Evolutionary conservation across 2,888 invertebrate species (phyloP), one percentile per base, ranked within the genome.

Genomic region (Trachelus stipa): DNA sequence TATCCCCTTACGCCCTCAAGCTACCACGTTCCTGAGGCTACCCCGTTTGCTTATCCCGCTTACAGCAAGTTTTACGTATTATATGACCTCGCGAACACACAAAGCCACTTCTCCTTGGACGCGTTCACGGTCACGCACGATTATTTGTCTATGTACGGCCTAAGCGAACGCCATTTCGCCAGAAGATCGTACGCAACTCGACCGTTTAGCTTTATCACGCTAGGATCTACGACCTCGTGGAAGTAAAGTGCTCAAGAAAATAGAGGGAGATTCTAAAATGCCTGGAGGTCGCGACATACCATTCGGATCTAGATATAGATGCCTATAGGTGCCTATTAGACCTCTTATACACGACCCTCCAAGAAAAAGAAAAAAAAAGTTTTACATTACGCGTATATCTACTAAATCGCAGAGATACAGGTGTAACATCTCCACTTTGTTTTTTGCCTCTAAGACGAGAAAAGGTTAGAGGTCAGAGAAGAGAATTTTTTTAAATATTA

Each of bases 71-170:
- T 56, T 23, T 9, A 76, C 73, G 73, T 81, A 80, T 81, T 82
- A 82, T 77, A 82, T 82, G 79, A 77, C 77, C 75, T 77, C 74
- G 77, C 77, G 76, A 82, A 80, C 82, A 82, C 75, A 79, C 80
- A 77, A 82, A 82, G 80, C 79, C 81, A 82, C 81, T 79, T 77
- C 76, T 56, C 35, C 12, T 75, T 75, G 71, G 56, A 71, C 76
- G 35, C 34, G 75, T 74, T 79, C 78, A 3, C 74, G 73, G 71
- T 34, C 75, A 68, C 69, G 71, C 69, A 69, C 35, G 35, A 35
- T 30, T 40, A 74, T 34, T 73, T 74, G 68, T 68, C 23, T n/a
- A 34, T 12, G 34, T 68, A n/a, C 4, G 35, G 23, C 23, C 23
- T 23, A 56, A 56, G 56, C 23, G 56, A 56, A 23, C 23, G 56